Conservation (phyloP, 2,888 invertebrate species). For the Drosophila nigricruria region DNA sequence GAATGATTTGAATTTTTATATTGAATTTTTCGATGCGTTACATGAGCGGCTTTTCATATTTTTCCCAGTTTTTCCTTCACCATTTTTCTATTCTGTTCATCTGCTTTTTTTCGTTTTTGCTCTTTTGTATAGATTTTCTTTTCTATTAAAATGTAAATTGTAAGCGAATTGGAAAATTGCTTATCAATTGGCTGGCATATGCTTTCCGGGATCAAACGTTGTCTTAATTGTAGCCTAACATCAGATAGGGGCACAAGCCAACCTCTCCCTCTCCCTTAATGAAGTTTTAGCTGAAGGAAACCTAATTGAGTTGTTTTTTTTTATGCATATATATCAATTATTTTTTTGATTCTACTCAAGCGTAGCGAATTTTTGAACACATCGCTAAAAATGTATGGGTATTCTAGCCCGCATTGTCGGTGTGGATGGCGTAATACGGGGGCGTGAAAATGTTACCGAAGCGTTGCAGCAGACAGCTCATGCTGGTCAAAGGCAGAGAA, state of each 20-base stretch:
- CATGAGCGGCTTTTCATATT: conserved; percentile 65
- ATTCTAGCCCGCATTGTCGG: conserved; percentile 56
- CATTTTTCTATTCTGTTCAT: conserved; percentile 21
- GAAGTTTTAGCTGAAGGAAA: conserved; percentile 64
- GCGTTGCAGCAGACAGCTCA: background rate
- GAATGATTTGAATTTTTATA: conserved; percentile 83
- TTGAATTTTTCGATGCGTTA: conserved; percentile 70
- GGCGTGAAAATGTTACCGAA: conserved; percentile 25
- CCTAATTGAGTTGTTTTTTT: conserved; percentile 72
- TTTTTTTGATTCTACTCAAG: conserved; percentile 48
- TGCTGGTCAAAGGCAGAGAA: background rate
- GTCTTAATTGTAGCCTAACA: conserved; percentile 47
- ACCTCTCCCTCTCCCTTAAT: conserved; percentile 43
- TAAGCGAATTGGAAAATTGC: conserved; percentile 81
- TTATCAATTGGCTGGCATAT: conserved; percentile 78
- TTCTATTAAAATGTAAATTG: conserved; percentile 82
- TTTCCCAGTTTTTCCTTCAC: conserved; percentile 29
- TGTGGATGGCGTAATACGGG: background rate
- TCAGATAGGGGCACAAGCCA: conserved; percentile 38
- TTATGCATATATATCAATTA: background rate
- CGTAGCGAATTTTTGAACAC: conserved; percentile 65
- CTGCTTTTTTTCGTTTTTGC: conserved; percentile 3
- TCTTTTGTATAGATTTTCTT: conserved; percentile 59
- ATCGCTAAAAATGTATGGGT: conserved; percentile 38
- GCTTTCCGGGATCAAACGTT: conserved; percentile 72